Evolutionary conservation across 2,888 invertebrate genomes (phyloP), one percentile per base, ranked within the genome.

Genomic region (Drosophila koepferae): DNA sequence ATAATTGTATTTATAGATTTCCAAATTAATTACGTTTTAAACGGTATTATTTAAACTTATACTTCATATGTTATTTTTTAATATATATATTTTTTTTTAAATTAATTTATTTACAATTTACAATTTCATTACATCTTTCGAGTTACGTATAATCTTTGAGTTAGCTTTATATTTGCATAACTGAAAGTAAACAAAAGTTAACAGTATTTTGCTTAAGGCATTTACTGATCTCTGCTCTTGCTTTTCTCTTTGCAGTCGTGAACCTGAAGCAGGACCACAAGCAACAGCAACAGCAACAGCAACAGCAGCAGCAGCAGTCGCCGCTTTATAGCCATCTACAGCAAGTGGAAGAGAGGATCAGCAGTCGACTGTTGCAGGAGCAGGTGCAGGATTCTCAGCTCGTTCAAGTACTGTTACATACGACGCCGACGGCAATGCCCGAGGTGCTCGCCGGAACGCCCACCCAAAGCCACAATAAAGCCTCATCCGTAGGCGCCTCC

Each of bases 391-490:
- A 34, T n/a, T 2, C 61, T 23, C 60, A 46, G 48, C 69, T 38
- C 16, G 46, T 12, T 36, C 72, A 78, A 18, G 68, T 40, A n/a
- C 71, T 56, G 38, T 23, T 60, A 23, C 53, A 51, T n/a, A 38
- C 46, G 46, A 44, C 64, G 10, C 34, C 62, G 10, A 69, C 74
- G 72, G 83, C 75, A 66, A 90, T 90, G 90, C 91, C 91, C 55
- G 91, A 91, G 74, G 91, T 91, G 63, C 80, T 90, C 54, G 81
- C 75, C 66, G 87, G 70, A 60, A 81, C 86, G 23, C 82, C 86
- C 48, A 79, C 81, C 7, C 90, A 82, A 7, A 77, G 72, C 72
- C 90, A 86, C 72, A 78, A 82, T 59, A 89, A 84, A 80, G 74
- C 74, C 38, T 64, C 58, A 38, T 48, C 59, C 46, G 59, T 59